Conservation (phyloP, 2,797 vertebrate genomes). For the Gallirallus australis region DNA sequence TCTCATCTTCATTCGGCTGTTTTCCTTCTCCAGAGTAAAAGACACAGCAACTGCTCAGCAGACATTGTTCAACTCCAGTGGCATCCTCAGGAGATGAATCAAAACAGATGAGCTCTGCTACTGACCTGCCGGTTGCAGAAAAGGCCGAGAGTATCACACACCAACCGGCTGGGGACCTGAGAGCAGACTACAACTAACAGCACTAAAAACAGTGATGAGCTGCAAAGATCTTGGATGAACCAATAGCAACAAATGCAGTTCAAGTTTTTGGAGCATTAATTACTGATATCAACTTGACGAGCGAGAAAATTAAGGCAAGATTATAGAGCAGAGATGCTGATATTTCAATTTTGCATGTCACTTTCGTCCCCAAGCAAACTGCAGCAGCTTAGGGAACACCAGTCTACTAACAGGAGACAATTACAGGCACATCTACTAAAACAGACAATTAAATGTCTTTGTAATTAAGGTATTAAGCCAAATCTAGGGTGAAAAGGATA, state of each 20-base stretch:
- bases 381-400: constrained; percentile 33
- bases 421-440: constrained; percentile 37
- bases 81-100: background rate
- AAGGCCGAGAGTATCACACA: background rate
- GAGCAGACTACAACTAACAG: background rate
- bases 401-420: constrained; percentile 20
- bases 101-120: background rate
- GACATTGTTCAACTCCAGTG: background rate
- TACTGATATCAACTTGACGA: constrained; percentile 32
- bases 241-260: background rate
- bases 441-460: constrained; percentile 42
- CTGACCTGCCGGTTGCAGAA: background rate
- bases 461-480: constrained; percentile 52
- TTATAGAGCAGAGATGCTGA: constrained; percentile 9
- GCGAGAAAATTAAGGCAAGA: constrained; percentile 39
- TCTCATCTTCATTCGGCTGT: accelerated
- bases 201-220: constrained; percentile 5
- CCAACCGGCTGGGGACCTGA: background rate
- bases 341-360: constrained; percentile 30
- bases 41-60: background rate
- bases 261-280: constrained; percentile 38
- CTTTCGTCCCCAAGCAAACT: constrained; percentile 54
- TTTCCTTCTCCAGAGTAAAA: background rate
- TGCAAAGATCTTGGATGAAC: background rate
- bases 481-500: constrained; percentile 36